Conservation (phyloP, 2,113 vertebrate species). For the Tragelaphus buxtoni region DNA sequence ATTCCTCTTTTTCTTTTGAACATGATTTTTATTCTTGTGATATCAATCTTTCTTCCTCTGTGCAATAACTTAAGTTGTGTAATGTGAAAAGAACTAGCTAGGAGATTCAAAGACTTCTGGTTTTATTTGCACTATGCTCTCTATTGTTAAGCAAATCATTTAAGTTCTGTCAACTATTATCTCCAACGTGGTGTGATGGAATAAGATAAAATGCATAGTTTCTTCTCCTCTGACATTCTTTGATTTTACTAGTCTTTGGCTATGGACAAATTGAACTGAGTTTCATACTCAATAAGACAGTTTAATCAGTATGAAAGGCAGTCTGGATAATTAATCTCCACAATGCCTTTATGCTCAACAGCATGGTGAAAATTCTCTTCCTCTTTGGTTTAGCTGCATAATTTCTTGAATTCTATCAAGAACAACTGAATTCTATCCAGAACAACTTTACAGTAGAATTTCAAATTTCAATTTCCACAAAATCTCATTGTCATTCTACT, state of each 20-base stretch:
- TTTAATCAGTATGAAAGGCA: slow-evolving; percentile 34
- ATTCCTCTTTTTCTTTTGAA: background rate
- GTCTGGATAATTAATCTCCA: background rate
- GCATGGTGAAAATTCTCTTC: background rate
- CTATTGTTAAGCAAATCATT: background rate
- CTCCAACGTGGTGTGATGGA: background rate
- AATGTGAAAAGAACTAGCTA: background rate
- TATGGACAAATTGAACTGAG: background rate
- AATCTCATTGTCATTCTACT: background rate
- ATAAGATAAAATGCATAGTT: background rate
- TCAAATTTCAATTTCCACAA: slow-evolving; percentile 7
- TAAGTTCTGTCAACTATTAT: background rate
- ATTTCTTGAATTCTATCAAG: background rate
- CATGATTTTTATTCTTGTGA: background rate
- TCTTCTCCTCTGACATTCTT: background rate
- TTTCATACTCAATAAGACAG: slow-evolving; percentile 1
- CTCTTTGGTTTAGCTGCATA: background rate
- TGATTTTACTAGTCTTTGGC: slow-evolving; percentile 18
- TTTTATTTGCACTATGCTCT: background rate
- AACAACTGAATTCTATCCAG: background rate
- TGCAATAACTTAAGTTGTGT: background rate
- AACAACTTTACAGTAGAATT: slow-evolving; percentile 22
- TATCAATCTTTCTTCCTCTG: background rate
- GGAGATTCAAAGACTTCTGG: background rate
- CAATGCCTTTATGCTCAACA: slow-evolving; percentile 18